These are phyloP conservation scores for Panthera uncia DNA, from an alignment of 2,113 vertebrate genomes.

Conservation along the genomic window DNA sequence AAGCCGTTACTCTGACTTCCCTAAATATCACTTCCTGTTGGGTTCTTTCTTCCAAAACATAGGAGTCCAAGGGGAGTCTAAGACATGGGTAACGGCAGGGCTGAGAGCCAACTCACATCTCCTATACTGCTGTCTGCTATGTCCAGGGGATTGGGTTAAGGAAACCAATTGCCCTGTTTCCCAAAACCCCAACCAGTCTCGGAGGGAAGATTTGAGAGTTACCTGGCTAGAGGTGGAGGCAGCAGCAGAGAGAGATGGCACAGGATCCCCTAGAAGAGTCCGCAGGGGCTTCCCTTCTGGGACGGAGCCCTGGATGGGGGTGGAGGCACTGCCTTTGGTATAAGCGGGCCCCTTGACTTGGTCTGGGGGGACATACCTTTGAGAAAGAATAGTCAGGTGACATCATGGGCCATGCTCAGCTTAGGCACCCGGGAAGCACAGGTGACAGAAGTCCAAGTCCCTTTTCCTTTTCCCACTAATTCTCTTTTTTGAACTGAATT, in stretches of 20 bases:
- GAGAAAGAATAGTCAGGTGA: conserved; percentile 54
- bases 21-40: neutral
- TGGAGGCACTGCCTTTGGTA: conserved; percentile 80
- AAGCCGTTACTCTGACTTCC: neutral
- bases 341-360: conserved; percentile 85
- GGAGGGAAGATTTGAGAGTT: conserved; percentile 17
- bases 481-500: neutral
- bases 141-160: neutral
- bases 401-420: neutral
- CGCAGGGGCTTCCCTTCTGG: conserved; percentile 85
- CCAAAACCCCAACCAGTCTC: neutral
- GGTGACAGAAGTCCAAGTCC: neutral
- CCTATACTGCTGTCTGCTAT: neutral
- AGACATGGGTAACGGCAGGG: neutral
- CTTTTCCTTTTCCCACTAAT: neutral
- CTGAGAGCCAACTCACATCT: neutral
- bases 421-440: neutral
- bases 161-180: neutral
- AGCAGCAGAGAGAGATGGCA: conserved; percentile 69
- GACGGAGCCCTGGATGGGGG: conserved; percentile 62
- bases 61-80: neutral
- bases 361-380: conserved; percentile 92
- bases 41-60: conserved; percentile 39
- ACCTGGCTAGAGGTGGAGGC: conserved; percentile 80
- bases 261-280: conserved; percentile 81